Conservation (phyloP, 2,888 invertebrate genomes). For the Epsilonema sp. region DNA sequence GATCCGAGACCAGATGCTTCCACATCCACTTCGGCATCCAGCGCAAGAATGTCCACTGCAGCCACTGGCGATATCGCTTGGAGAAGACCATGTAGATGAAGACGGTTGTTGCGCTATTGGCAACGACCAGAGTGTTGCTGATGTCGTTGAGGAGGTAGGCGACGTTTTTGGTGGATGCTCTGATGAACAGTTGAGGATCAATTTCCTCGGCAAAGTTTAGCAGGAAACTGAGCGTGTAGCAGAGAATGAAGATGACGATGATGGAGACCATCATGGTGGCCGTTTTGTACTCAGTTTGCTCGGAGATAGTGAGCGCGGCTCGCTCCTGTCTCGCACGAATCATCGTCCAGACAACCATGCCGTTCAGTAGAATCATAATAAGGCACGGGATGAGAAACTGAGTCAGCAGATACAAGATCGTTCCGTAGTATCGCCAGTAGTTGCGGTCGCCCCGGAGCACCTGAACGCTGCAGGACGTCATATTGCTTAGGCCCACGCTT, state of each 20-base stretch:
- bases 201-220: neutral
- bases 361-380: neutral
- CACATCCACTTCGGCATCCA: no score
- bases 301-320: neutral
- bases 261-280: constrained; percentile 1
- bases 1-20: no score
- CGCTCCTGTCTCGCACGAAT: neutral
- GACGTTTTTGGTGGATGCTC: neutral
- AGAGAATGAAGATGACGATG: neutral
- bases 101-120: neutral
- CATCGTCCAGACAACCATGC: neutral
- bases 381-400: neutral
- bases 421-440: neutral
- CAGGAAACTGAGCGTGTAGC: neutral
- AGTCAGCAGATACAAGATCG: neutral
- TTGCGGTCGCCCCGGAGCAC: neutral
- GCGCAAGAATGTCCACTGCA: neutral
- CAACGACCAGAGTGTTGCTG: constrained; percentile 1
- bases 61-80: neutral
- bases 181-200: neutral
- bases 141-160: constrained; percentile 2
- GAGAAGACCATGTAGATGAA: constrained; percentile 2
- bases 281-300: neutral
- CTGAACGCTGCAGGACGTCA: neutral
- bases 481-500: neutral